Percentiles rank a stretch among this genome's conserved stretches.
Conservation (phyloP, 2,797 vertebrate genomes). For the Podarcis lilfordi region DNA sequence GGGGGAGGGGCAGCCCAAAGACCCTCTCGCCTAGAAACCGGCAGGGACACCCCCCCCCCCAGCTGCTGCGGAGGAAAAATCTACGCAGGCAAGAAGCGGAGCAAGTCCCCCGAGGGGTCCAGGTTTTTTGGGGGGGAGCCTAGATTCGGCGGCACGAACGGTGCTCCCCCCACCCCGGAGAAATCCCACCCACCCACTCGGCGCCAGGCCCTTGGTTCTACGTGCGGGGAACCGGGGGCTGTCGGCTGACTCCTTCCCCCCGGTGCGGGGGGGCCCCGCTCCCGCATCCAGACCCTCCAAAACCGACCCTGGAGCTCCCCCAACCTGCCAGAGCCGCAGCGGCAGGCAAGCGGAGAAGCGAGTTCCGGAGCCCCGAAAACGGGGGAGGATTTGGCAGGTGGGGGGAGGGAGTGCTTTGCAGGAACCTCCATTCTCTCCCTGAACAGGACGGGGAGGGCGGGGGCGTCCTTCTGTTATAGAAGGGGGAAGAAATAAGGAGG, state of each 20-base stretch:
- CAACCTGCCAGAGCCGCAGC: conserved; percentile 73
- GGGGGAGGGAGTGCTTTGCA: too few relatives aligned
- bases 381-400: too few relatives aligned
- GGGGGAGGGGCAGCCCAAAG: background rate
- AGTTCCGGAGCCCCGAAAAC: too few relatives aligned
- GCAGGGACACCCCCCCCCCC: background rate
- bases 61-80: background rate
- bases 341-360: background rate
- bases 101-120: background rate
- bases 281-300: background rate
- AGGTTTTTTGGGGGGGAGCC: too few relatives aligned
- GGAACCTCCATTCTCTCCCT: too few relatives aligned
- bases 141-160: background rate
- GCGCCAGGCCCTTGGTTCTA: background rate
- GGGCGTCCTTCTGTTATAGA: background rate
- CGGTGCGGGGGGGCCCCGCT: background rate
- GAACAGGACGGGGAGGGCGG: background rate
- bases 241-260: background rate
- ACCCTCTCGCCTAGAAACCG: background rate
- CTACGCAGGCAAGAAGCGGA: background rate
- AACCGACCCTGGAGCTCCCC: conserved; percentile 81
- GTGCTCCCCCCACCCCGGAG: background rate
- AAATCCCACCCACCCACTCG: background rate
- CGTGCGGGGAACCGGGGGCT: too few relatives aligned
- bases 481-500: background rate